Conservation (phyloP, 2,797 vertebrate species). For the Amblyopsis hoosieri region DNA sequence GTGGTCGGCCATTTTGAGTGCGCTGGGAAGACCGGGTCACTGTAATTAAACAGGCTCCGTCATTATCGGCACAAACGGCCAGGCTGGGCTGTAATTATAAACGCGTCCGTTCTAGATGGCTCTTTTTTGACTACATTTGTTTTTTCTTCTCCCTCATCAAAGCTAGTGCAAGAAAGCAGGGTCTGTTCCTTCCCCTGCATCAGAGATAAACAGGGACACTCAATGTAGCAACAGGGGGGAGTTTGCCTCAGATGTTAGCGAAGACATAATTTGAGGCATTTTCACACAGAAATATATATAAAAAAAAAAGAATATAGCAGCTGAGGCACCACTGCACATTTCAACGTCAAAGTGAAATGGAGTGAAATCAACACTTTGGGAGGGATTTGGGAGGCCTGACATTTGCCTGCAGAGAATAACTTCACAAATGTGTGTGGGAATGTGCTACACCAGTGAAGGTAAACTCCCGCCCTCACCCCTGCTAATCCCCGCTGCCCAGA, state of each 20-base stretch:
- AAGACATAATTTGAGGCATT: constrained; percentile 72
- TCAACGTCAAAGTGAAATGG: constrained; percentile 54
- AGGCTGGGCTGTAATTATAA: constrained; percentile 30
- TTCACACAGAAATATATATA: constrained; percentile 35
- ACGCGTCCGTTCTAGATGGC: constrained; percentile 48
- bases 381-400: constrained; percentile 60
- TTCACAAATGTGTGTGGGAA: constrained; percentile 18
- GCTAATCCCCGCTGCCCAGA: constrained; percentile 46
- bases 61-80: constrained; percentile 34
- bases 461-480: constrained; percentile 70
- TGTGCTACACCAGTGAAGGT: constrained; percentile 64
- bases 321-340: constrained; percentile 51
- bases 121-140: constrained; percentile 44
- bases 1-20: constrained; percentile 32
- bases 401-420: constrained; percentile 51
- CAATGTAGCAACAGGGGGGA: constrained; percentile 33
- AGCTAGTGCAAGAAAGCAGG: constrained; percentile 37
- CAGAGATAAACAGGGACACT: constrained; percentile 62
- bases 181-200: constrained; percentile 58
- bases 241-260: constrained; percentile 65
- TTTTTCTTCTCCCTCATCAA: constrained; percentile 54
- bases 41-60: constrained; percentile 51
- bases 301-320: constrained; percentile 34
- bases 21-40: constrained; percentile 38
- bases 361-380: constrained; percentile 71